Evolutionary conservation across 2,113 vertebrate species (phyloP).

Genomic region (Rhadina sibilatrix): DNA sequence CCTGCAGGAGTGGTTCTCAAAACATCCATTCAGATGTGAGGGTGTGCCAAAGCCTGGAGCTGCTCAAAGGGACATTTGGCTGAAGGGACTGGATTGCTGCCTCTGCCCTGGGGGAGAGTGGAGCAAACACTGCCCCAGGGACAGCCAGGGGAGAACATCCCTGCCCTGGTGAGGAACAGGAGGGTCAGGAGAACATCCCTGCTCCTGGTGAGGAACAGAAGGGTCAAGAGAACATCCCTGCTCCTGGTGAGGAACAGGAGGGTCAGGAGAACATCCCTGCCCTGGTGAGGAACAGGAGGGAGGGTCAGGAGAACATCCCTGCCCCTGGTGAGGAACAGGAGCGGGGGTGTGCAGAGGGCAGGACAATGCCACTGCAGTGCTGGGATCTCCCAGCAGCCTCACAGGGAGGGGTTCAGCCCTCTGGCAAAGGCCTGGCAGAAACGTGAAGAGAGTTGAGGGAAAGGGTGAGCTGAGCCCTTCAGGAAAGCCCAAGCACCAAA

Average conservation of each 20-base stretch:
- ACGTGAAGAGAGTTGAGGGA: neutral
- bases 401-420: rapidly evolving
- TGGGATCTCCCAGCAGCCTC: neutral
- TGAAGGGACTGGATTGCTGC: neutral
- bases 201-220: neutral
- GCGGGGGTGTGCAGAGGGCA: no score
- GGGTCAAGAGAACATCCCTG: neutral
- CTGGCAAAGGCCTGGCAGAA: neutral
- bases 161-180: neutral
- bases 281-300: neutral
- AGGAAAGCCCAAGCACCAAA: neutral
- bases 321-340: neutral
- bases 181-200: neutral
- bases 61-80: neutral
- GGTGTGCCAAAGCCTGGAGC: neutral
- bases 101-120: neutral
- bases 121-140: neutral
- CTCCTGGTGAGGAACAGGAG: neutral
- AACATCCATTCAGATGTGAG: neutral
- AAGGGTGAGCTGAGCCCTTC: neutral
- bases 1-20: neutral
- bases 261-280: neutral
- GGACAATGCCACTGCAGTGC: no score
- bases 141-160: neutral
- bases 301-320: neutral